Evolutionary conservation across 1,140 invertebrate species (phyloP), one percentile per base, ranked within the genome.

Genomic region (Chionoecetes opilio): DNA sequence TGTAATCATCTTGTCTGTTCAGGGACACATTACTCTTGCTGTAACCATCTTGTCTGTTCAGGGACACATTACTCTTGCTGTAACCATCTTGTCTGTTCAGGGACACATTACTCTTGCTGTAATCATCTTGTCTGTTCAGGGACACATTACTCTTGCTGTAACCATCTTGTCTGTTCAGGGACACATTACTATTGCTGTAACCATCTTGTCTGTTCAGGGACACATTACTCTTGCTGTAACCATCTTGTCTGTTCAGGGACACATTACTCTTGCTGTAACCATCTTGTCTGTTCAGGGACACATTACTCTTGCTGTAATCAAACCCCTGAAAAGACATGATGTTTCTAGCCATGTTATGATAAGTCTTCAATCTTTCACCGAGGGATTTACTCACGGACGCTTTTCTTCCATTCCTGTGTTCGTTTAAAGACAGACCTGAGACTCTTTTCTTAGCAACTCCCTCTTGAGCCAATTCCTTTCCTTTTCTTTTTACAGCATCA

Each of bases 361-460:
- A 46, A 35, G 86, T 95, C 46, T 63, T 92, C n/a, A 53, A 75
- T 38, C 34, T 84, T 37, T 87, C 38, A 84, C 91, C 88, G 1
- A 95, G 84, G 17, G 85, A 17, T 86, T 92, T 92, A 38, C 82
- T 87, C 46, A 95, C 34, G 38, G 94, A 86, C 86, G 21, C 29
- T 32, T 21, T 86, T 32, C 86, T 82, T 41, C 34, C 86, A 31
- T 34, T 31, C 38, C 26, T 38, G 2, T 5, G 3, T 38, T 75
- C 32, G 29, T 34, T 11, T 91, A 21, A 14, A 3, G 35, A 17
- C 6, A 21, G 5, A n/a, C n/a, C 11, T n/a, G 63, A n/a, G 3
- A n/a, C 63, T n/a, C 63, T 75, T n/a, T 75, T 75, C 1, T 75
- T 26, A 26, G 6, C 21, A 75, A 21, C 5, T 75, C 8, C 63